Conservation (phyloP, 92 coral and sea anemone species). For the Pocillopora meandrina region DNA sequence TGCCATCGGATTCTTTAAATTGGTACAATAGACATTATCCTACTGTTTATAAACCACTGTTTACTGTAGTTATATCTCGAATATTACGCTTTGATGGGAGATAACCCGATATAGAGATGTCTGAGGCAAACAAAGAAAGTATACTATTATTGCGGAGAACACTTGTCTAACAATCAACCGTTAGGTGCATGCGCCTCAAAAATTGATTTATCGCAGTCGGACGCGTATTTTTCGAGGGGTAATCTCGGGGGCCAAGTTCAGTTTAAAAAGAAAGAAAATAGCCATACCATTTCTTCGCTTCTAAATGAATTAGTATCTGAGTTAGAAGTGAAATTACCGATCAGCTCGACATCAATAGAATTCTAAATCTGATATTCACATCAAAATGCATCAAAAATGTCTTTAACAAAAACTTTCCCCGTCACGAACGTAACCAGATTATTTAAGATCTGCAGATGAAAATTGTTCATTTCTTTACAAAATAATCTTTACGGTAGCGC, state of each 20-base stretch:
- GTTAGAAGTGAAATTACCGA: not conserved
- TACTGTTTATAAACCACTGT: not conserved
- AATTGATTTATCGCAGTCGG: not conserved
- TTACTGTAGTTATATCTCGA: not conserved
- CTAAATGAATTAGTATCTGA: not conserved
- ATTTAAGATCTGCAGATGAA: not conserved
- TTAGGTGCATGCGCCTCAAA: not conserved
- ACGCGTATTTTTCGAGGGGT: not conserved
- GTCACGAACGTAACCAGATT: too few relatives aligned
- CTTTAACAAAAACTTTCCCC: not conserved
- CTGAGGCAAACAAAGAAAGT: slow-evolving; percentile 7
- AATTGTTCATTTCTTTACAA: not conserved
- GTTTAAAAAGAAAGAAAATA: not conserved
- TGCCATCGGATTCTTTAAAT: not conserved
- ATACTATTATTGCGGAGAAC: not conserved
- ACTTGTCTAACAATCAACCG: too few relatives aligned
- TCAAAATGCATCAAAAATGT: not conserved
- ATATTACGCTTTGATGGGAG: slow-evolving; percentile 10
- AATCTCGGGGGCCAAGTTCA: not conserved
- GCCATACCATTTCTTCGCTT: not conserved
- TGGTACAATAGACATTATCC: too few relatives aligned
- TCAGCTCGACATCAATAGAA: too few relatives aligned
- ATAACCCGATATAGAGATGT: slow-evolving; percentile 13
- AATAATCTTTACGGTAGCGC: not conserved
- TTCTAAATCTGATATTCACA: too few relatives aligned